phyloP scores from a whole-genome alignment of 2,113 vertebrate genomes.

The Erythrocercus mccallii region DNA sequence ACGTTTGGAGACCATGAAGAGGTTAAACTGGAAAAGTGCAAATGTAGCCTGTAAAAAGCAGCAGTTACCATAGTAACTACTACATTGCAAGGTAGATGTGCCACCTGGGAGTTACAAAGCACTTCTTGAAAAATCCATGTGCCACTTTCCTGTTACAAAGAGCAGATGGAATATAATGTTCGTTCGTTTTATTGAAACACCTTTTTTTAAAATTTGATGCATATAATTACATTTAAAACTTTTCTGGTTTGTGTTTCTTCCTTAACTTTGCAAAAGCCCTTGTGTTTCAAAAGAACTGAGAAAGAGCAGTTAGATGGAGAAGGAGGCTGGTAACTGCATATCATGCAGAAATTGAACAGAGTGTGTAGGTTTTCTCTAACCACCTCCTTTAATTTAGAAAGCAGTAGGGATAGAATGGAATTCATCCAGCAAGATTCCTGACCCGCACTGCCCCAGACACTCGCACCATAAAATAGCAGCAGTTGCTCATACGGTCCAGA shows the following conservation, averaged over 20 bases:
- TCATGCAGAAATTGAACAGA: background rate
- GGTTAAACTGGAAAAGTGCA: constrained; percentile 56
- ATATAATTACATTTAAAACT: background rate
- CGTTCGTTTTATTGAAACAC: background rate
- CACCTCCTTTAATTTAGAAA: constrained; percentile 68
- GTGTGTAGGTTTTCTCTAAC: background rate
- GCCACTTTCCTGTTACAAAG: constrained; percentile 12
- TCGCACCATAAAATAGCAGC: constrained; percentile 16
- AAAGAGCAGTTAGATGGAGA: background rate
- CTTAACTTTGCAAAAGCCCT: constrained; percentile 5
- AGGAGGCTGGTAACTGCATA: background rate
- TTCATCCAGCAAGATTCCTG: background rate
- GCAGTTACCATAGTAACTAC: constrained; percentile 39
- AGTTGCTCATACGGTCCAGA: constrained; percentile 2
- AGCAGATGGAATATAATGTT: constrained; percentile 49
- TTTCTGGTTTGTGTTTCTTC: background rate
- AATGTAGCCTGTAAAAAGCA: constrained; percentile 53
- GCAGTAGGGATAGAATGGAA: background rate
- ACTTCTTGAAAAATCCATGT: constrained; percentile 52
- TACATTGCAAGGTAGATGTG: constrained; percentile 26
- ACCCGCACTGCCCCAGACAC: background rate
- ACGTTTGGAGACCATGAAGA: background rate
- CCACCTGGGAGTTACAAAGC: constrained; percentile 51
- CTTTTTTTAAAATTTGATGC: background rate
- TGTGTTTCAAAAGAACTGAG: background rate